A percentile compares a stretch with the other conserved stretches of the same genome.
phyloP scores from a whole-genome alignment of 2,113 vertebrate genomes.

The Phoxinus phoxinus region DNA sequence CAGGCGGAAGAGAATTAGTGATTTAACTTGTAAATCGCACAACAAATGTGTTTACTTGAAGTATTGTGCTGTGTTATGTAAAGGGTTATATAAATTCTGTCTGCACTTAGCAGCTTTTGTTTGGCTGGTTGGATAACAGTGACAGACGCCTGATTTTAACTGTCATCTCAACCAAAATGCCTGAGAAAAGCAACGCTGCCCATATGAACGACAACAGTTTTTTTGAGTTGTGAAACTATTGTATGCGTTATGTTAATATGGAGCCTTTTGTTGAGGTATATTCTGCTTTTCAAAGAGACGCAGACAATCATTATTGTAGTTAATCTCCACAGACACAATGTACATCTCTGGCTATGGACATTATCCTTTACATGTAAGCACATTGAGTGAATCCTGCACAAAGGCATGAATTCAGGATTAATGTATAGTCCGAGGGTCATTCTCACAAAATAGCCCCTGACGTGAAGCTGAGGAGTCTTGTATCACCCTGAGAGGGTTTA shows the following conservation, averaged over 20 bases:
- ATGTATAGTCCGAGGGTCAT: background rate
- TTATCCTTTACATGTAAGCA: background rate
- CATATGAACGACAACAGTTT: background rate
- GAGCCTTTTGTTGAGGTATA: background rate
- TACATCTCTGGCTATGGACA: background rate
- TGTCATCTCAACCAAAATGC: slow-evolving; percentile 6
- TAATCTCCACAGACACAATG: slow-evolving; percentile 9
- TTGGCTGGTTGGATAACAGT: slow-evolving; percentile 49
- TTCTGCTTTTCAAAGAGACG: background rate
- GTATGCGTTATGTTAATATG: background rate
- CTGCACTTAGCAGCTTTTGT: slow-evolving; percentile 54
- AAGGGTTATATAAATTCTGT: slow-evolving; percentile 50
- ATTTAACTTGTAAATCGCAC: slow-evolving; percentile 43
- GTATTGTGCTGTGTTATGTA: slow-evolving; percentile 39
- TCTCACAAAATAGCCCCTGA: background rate
- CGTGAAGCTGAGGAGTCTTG: background rate
- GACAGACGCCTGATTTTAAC: slow-evolving; percentile 48
- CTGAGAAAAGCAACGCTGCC: background rate
- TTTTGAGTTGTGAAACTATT: background rate
- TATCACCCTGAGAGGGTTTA: background rate
- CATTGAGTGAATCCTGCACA: background rate
- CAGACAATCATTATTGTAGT: background rate
- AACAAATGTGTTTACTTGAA: slow-evolving; percentile 45
- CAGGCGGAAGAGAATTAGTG: slow-evolving; percentile 33
- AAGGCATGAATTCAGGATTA: background rate